Conservation (phyloP, 2,888 invertebrate species). For the Apodemia duryi region DNA sequence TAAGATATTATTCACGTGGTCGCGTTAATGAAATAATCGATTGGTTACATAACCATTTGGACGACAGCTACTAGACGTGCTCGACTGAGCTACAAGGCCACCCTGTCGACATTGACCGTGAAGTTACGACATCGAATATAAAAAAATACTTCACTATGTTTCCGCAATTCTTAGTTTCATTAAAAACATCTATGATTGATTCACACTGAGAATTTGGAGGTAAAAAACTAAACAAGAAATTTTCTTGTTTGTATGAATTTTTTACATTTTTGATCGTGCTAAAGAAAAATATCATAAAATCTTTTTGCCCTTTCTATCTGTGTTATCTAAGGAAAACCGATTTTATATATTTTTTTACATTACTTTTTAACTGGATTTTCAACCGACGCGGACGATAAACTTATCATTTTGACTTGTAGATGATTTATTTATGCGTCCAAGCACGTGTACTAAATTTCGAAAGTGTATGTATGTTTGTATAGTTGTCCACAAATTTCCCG, state of each 20-base stretch:
- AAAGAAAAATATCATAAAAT: too few relatives aligned
- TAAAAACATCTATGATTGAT: conserved; percentile 16
- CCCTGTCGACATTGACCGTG: conserved; percentile 74
- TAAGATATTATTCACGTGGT: conserved; percentile 35
- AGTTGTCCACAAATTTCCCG: too few relatives aligned
- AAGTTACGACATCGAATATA: conserved; percentile 58
- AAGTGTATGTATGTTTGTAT: too few relatives aligned
- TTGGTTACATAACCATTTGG: conserved; percentile 64
- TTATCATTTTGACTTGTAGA: too few relatives aligned
- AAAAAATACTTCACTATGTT: conserved; percentile 61
- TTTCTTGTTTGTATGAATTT: neutral
- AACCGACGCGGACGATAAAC: too few relatives aligned
- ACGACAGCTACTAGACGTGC: conserved; percentile 54
- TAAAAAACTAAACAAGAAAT: neutral
- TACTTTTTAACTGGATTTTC: too few relatives aligned
- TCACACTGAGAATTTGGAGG: neutral
- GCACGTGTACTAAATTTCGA: too few relatives aligned
- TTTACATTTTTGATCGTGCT: neutral
- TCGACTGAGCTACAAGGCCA: conserved; percentile 65
- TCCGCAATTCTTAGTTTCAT: conserved; percentile 63
- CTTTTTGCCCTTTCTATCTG: too few relatives aligned
- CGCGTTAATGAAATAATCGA: conserved; percentile 59
- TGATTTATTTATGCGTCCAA: too few relatives aligned
- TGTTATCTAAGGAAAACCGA: too few relatives aligned
- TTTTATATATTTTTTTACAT: too few relatives aligned